Conservation (phyloP, 2,113 vertebrate genomes). For the Origma solitaria region DNA sequence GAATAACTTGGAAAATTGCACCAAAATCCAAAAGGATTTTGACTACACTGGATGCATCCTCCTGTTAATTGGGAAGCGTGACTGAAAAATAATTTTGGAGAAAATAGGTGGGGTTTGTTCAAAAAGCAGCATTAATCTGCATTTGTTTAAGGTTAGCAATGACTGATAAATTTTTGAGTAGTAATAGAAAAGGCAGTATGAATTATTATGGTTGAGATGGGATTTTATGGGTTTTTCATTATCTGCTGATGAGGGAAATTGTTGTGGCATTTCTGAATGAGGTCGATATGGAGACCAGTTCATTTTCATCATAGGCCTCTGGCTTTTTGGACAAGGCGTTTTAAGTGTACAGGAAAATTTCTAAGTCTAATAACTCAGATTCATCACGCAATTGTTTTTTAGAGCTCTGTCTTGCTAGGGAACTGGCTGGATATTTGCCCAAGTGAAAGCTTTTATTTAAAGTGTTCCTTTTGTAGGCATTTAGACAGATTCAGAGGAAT, state of each 20-base stretch:
- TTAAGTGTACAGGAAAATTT: background rate
- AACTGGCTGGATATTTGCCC: background rate
- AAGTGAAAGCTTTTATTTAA: background rate
- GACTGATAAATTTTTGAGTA: background rate
- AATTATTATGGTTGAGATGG: background rate
- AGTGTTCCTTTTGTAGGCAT: background rate
- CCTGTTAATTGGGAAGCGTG: background rate
- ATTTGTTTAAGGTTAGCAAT: background rate
- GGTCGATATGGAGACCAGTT: background rate
- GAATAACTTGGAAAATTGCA: background rate
- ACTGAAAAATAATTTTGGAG: background rate
- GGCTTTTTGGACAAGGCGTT: background rate
- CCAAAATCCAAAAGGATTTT: background rate
- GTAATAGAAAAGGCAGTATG: background rate
- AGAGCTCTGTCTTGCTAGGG: background rate
- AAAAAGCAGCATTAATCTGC: background rate
- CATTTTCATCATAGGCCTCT: background rate
- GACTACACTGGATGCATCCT: fast-evolving
- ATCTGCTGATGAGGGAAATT: background rate
- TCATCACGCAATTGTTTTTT: background rate
- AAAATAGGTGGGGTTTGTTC: background rate
- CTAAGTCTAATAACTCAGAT: background rate
- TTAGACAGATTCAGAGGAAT: background rate
- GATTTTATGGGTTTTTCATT: background rate
- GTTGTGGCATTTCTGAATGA: background rate